Evolutionary conservation across 2,888 invertebrate species (phyloP), one percentile per base, ranked within the genome.

Genomic region (Thymelicus acteon): DNA sequence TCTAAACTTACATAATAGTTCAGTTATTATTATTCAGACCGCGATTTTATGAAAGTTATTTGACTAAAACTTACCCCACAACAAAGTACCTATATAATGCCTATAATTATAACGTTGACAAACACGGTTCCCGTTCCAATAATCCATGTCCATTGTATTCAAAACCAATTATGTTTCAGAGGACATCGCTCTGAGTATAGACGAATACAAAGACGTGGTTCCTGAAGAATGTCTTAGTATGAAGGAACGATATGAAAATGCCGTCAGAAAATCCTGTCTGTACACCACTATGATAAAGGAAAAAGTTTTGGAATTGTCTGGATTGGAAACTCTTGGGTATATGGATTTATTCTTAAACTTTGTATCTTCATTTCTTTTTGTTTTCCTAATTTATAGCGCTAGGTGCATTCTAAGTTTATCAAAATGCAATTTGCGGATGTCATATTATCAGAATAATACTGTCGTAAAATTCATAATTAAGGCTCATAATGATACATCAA

Each of bases 181-280:
- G 80, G 76, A 82, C 8, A 77, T 85, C 48, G 79, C 85, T 0
- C 67, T 90, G 0, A 89, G 90, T n/a, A 87, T 96, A 83, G 96
- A 96, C 0, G 95, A 94, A 12, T 85, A 96, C 54, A 80, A 92
- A 77, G 96, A 96, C 76, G 87, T 92, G 19, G 85, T 96, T 0
- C 97, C 97, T 2, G 92, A 95, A n/a, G 96, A 96, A 72, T 97
- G 97, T 84, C 87, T 97, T 75, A 97, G 97, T 66, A 97, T 97
- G 82, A 97, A 97, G 81, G 97, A 97, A 79, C 94, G 96, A 71
- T 97, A 97, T 82, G 96, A 97, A 82, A 95, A 96, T 79, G 95
- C 96, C 7, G 82, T 97, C 40, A 94, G 95, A 67, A 97, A 96
- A 81, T 95, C 96, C 0, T 96, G 96, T 73, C 78, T 96, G 58